Conservation (phyloP, 2,797 vertebrate species). For the Scolopax bukidnonensis region DNA sequence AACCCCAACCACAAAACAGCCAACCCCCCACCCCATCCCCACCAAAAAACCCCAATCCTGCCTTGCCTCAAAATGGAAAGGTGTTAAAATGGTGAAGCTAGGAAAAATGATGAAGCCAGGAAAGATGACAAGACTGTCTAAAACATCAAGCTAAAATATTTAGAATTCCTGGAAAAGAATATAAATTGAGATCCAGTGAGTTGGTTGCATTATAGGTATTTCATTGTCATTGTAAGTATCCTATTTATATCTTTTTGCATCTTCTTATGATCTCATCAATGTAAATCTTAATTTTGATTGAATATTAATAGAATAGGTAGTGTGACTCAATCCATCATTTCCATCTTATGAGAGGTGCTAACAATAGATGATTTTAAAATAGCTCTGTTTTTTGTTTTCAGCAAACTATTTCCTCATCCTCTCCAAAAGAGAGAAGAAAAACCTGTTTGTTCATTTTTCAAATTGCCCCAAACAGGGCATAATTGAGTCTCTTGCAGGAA, state of each 20-base stretch:
- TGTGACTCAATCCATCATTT: neutral
- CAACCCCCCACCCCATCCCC: fast-evolving
- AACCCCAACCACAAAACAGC: neutral
- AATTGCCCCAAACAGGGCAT: neutral
- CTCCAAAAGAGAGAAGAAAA: neutral
- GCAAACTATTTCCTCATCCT: neutral
- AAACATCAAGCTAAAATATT: neutral
- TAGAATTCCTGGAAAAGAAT: neutral
- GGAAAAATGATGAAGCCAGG: neutral
- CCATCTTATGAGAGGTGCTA: neutral
- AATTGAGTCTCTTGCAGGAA: neutral
- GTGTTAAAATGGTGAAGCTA: neutral
- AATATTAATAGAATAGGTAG: neutral
- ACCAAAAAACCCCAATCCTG: neutral
- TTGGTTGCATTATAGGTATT: neutral
- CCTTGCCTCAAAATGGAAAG: neutral
- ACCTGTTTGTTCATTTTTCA: neutral
- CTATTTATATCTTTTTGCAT: neutral
- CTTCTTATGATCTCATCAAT: neutral
- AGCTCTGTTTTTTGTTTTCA: neutral
- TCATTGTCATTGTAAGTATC: neutral
- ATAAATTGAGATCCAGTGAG: neutral
- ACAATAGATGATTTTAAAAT: slow-evolving; percentile 13
- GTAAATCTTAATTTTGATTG: neutral
- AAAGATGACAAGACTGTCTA: neutral